Base-by-base conservation (phyloP, 2,888 invertebrate genomes). In the Alitta virens region DNA sequence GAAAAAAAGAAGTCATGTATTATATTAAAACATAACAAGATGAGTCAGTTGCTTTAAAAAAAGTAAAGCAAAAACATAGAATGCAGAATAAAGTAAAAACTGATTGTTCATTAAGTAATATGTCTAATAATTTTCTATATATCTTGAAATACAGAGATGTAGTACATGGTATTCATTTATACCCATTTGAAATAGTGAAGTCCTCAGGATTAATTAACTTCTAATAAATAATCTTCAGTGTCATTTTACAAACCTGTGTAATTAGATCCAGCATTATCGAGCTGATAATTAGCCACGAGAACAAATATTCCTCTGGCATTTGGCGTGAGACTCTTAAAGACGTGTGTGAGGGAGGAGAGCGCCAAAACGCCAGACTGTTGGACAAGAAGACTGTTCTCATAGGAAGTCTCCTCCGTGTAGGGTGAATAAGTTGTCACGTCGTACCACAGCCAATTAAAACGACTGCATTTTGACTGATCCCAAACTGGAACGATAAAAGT, bases 361-460 rank as follows among this genome's bases (percentile, higher is more conserved):
- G 92, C 80, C 54, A 83, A 75, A 0, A 74, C 73, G 2, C 80
- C 80, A 25, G 90, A 88, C 68, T 90, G 88, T 72, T 91, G 90
- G 0, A 91, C 88, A 83, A 94, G 85, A 67, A 94, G 83, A 0
- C 92, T 92, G 77, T 89, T 91, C 81, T 94, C 82, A 46, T 80
- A 81, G 1, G 79, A 76, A 7, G 79, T 81, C 67, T 96, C 96
- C 70, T 90, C 89, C 0, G 84, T 83, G 77, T 97, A 97, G 0
- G 91, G 89, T 65, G 88, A 78, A 81, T 91, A 91, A 0, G 93
- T 92, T 0, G 94, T 93, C 2, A 88, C 88, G 78, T 96, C 93
- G 87, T 90, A 91, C 92, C 94, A 95, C 2, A 90, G 87, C 83
- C 93, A 96, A 75, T 91, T 92, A 73, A 90, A 93, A 74, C 90